Percentiles rank a stretch among this genome's conserved stretches.
Evolutionary conservation across 2,113 vertebrate species (phyloP).

Genomic region (Crotalus horridus): DNA sequence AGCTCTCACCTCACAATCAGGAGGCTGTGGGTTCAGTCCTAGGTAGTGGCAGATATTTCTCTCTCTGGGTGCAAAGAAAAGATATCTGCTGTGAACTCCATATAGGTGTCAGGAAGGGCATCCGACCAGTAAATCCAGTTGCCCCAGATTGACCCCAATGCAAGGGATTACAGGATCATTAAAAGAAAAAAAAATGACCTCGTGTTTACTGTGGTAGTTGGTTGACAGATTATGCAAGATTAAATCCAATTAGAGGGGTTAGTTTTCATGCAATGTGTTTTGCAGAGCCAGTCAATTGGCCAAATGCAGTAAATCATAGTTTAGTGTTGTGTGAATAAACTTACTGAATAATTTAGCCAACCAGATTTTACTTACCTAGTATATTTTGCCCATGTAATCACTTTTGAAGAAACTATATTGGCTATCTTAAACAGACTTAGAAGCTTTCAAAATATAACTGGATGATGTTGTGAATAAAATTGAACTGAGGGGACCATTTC

Average conservation of each 20-base stretch:
- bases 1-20: too few species aligned
- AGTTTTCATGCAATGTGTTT: not conserved
- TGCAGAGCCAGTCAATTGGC: not conserved
- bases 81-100: too few species aligned
- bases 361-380: not conserved
- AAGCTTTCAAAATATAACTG: not conserved
- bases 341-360: not conserved
- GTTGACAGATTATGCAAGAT: not conserved
- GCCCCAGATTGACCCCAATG: too few species aligned
- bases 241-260: not conserved
- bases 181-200: not conserved
- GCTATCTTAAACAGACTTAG: not conserved
- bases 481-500: not conserved
- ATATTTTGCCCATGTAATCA: not conserved
- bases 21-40: too few species aligned
- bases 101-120: too few species aligned
- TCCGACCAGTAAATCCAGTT: too few species aligned
- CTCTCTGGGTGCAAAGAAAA: too few species aligned
- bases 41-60: too few species aligned
- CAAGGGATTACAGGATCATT: too few species aligned
- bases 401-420: not conserved
- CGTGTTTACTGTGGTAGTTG: not conserved
- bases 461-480: not conserved
- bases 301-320: not conserved
- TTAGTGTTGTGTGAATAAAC: not conserved